Evolutionary conservation across 2,113 vertebrate species (phyloP).

Genomic region (Cheirogaleus medius): DNA sequence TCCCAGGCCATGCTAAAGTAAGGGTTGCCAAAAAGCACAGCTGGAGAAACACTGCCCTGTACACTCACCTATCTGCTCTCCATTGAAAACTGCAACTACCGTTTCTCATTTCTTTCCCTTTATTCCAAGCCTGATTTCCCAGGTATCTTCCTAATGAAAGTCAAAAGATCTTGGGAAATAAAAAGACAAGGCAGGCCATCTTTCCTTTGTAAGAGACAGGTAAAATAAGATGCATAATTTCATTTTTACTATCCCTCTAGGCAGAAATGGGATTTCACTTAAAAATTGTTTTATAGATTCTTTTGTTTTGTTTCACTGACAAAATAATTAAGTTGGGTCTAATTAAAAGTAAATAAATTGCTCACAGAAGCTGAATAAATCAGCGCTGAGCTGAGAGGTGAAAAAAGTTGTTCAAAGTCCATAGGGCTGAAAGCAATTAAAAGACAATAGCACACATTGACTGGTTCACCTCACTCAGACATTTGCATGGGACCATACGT

Average conservation of each 20-base stretch:
- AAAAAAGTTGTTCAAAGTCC: constrained; percentile 26
- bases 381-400: constrained; percentile 37
- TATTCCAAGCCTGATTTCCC: neutral
- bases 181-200: constrained; percentile 35
- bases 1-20: neutral
- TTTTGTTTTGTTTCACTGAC: constrained; percentile 63
- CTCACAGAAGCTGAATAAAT: constrained; percentile 56
- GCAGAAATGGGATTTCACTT: constrained; percentile 57
- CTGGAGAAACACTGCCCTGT: neutral
- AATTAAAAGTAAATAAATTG: constrained; percentile 68
- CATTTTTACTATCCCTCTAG: constrained; percentile 54
- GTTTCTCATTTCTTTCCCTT: neutral
- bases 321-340: constrained; percentile 68
- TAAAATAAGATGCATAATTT: constrained; percentile 64
- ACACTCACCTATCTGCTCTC: neutral
- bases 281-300: constrained; percentile 67
- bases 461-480: neutral
- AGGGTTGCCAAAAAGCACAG: neutral
- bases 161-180: constrained; percentile 20
- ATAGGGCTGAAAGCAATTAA: constrained; percentile 1
- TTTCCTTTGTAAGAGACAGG: constrained; percentile 32
- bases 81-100: neutral
- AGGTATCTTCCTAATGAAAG: constrained; percentile 9
- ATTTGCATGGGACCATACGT: too few species aligned
- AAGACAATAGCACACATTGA: neutral